Conservation (phyloP, 2,113 vertebrate species). For the Oreocharis arfaki region DNA sequence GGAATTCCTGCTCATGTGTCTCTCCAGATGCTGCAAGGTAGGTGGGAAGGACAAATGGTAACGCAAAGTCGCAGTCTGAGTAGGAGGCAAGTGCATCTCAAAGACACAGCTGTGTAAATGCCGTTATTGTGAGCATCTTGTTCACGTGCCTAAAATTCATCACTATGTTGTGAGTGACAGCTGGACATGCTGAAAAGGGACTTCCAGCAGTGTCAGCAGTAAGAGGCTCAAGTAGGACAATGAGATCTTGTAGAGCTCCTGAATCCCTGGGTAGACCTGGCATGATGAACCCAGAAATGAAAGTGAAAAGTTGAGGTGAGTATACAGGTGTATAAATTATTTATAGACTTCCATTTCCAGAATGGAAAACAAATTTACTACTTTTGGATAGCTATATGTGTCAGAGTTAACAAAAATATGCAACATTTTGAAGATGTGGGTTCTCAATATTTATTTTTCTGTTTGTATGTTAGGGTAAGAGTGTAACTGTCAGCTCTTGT, state of each 20-base stretch:
- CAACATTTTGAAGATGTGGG: neutral
- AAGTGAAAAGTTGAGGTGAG: neutral
- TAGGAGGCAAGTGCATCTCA: neutral
- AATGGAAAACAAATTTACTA: neutral
- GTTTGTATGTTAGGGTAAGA: neutral
- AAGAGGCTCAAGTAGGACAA: neutral
- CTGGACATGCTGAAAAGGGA: neutral
- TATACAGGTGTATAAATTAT: accelerated
- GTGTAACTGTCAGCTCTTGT: neutral
- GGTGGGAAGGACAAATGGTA: neutral
- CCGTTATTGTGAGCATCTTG: neutral
- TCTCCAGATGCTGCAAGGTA: neutral
- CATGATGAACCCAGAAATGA: neutral
- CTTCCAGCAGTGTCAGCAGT: accelerated
- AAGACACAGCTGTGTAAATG: neutral
- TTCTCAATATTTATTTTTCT: neutral
- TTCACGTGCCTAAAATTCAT: neutral
- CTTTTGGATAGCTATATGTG: accelerated
- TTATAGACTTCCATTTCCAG: neutral
- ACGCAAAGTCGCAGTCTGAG: neutral
- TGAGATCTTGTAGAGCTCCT: neutral
- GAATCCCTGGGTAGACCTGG: neutral
- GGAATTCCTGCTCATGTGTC: neutral
- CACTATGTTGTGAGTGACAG: accelerated
- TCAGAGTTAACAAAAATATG: neutral